phyloP scores from a whole-genome alignment of 2,797 vertebrate genomes.

The Ibycter americanus region DNA sequence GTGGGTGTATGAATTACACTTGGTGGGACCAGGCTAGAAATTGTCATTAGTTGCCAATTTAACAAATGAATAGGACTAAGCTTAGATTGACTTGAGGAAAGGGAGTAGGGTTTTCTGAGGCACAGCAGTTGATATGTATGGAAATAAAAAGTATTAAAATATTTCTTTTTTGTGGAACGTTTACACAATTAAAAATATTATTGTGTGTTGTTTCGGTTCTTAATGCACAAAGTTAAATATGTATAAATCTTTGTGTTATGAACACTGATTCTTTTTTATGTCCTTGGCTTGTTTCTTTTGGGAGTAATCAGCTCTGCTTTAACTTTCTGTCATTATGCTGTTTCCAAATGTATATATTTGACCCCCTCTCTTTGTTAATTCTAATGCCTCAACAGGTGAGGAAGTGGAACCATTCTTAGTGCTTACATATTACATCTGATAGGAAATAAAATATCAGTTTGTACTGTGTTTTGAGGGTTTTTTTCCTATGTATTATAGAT shows the following conservation, averaged over 20 bases:
- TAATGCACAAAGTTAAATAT: not conserved
- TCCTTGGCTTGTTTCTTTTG: not conserved
- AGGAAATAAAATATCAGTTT: not conserved
- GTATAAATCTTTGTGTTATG: not conserved
- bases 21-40: not conserved
- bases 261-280: not conserved
- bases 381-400: not conserved
- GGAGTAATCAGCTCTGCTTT: not conserved
- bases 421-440: not conserved
- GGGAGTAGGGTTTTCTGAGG: conserved; percentile 69
- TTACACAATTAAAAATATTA: not conserved
- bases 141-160: conserved; percentile 57
- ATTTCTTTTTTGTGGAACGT: not conserved
- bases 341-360: not conserved
- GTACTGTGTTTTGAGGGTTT: not conserved
- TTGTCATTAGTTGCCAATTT: conserved; percentile 52
- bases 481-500: not conserved
- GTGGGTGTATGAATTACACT: not conserved
- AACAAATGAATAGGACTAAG: conserved; percentile 33
- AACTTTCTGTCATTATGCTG: not conserved
- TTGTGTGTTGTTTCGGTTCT: not conserved
- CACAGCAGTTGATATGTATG: conserved; percentile 73
- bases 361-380: not conserved
- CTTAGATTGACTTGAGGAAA: conserved; percentile 7
- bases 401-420: not conserved